phyloP scores from a whole-genome alignment of 2,888 invertebrate genomes.

The Diploptera punctata region DNA sequence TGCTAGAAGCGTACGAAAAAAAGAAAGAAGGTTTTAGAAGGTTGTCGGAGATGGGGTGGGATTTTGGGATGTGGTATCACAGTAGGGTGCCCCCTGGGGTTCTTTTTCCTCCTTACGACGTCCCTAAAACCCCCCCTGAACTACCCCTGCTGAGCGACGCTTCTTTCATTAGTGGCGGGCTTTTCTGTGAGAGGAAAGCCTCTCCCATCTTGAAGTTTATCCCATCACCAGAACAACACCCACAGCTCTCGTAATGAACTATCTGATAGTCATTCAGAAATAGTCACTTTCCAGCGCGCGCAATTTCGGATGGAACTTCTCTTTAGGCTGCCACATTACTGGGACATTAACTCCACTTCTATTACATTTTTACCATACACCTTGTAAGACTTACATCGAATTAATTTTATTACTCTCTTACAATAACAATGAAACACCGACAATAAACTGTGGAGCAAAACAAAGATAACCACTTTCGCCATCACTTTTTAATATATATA shows the following conservation, averaged over 20 bases:
- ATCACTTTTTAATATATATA: too few relatives aligned
- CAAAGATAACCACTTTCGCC: too few relatives aligned
- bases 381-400: too few relatives aligned
- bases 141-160: constrained; percentile 25
- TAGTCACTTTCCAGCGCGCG: too few relatives aligned
- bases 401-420: too few relatives aligned
- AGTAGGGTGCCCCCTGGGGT: constrained; percentile 38
- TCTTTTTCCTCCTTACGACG: constrained; percentile 15
- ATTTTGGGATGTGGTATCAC: constrained; percentile 39
- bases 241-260: constrained; percentile 20
- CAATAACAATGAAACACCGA: too few relatives aligned
- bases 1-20: constrained; percentile 32
- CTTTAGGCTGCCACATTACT: too few relatives aligned
- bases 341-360: too few relatives aligned
- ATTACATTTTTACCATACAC: too few relatives aligned
- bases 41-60: constrained; percentile 34
- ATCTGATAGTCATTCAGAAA: neutral
- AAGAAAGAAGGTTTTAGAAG: constrained; percentile 33
- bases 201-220: constrained; percentile 7
- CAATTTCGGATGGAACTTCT: too few relatives aligned
- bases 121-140: constrained; percentile 15
- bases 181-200: constrained; percentile 16
- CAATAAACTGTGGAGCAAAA: too few relatives aligned
- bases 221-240: neutral
- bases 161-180: constrained; percentile 38